Conservation (phyloP, 2,888 invertebrate genomes). For the Physocephala rufipes region DNA sequence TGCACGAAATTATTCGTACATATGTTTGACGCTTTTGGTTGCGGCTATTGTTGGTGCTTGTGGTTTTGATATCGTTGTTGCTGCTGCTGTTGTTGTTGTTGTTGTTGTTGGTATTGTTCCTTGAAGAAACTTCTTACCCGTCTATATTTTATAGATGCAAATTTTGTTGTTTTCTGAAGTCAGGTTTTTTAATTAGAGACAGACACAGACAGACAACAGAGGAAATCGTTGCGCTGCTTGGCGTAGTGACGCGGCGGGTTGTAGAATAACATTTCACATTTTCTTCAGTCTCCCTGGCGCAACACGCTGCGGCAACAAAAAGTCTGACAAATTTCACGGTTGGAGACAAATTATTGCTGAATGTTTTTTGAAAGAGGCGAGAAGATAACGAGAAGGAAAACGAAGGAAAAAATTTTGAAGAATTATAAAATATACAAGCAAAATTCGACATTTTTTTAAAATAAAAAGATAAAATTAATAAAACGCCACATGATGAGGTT, state of each 20-base stretch:
- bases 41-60: neutral
- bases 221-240: neutral
- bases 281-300: constrained; percentile 10
- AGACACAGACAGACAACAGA: neutral
- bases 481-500: too few relatives aligned
- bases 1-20: constrained; percentile 23
- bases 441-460: too few relatives aligned
- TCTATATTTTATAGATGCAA: constrained; percentile 22
- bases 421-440: neutral
- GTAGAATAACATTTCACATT: neutral
- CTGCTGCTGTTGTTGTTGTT: neutral
- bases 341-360: constrained; percentile 39
- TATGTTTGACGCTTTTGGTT: neutral
- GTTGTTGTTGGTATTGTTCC: constrained; percentile 5
- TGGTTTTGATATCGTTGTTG: neutral
- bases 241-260: neutral
- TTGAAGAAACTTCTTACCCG: neutral
- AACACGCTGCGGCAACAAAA: constrained; percentile 41
- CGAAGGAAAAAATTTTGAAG: neutral
- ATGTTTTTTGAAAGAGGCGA: neutral
- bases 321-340: constrained; percentile 48
- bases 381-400: constrained; percentile 6
- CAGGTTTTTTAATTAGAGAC: neutral
- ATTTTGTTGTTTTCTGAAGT: constrained; percentile 7
- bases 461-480: too few relatives aligned